Conservation (phyloP, 2,797 vertebrate species). For the Okamejei kenojei region DNA sequence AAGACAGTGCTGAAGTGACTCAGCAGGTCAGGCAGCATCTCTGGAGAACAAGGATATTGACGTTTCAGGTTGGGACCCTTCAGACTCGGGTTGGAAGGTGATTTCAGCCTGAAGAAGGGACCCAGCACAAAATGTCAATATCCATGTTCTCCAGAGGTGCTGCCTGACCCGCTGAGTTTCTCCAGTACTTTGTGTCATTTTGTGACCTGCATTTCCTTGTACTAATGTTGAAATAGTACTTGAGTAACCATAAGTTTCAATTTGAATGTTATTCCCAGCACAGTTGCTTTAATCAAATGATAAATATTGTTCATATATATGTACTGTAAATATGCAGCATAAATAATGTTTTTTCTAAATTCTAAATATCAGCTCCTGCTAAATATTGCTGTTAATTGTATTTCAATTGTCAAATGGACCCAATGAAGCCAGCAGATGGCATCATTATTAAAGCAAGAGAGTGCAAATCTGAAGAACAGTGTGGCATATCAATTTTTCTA, state of each 20-base stretch:
- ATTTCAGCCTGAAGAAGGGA: no score
- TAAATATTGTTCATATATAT: background rate
- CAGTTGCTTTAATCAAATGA: background rate
- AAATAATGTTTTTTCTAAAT: background rate
- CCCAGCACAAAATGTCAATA: no score
- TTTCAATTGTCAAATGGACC: background rate
- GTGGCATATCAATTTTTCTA: background rate
- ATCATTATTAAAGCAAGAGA: background rate
- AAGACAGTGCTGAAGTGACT: no score
- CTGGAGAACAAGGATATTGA: no score
- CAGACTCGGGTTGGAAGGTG: no score
- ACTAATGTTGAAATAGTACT: background rate
- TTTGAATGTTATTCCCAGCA: background rate
- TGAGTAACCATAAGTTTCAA: background rate
- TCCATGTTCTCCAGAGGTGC: no score
- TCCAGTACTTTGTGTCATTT: no score
- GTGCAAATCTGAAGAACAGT: background rate
- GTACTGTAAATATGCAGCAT: no score
- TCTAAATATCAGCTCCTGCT: background rate
- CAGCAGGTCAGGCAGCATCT: no score
- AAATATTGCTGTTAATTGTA: background rate
- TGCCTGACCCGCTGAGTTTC: no score
- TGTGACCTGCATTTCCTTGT: no score
- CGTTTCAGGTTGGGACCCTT: no score
- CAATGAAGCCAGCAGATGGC: slow-evolving; percentile 32